Evolutionary conservation across 2,113 vertebrate genomes (phyloP), one percentile per base, ranked within the genome.

Genomic region (Anhinga anhinga): DNA sequence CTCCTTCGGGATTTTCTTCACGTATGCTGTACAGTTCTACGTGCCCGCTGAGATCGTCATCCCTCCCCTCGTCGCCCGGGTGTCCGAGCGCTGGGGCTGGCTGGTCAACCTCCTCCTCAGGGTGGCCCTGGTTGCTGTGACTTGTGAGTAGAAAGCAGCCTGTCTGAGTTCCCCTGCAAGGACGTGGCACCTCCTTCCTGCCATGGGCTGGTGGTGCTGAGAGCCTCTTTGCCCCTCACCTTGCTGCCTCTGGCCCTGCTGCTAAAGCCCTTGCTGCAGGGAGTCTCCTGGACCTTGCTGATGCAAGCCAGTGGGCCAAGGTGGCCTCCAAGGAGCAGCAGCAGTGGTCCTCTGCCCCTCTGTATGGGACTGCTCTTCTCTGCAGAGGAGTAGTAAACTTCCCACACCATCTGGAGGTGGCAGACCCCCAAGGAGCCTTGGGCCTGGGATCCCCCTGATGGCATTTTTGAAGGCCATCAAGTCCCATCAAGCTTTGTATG

Each of bases 21-120:
- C 99, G 1, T 99, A 99, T 0, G 99, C 99, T 0, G 98, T 99
- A 82, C 99, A 99, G 98, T 99, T 99, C 98, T 99, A 99, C 2
- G 99, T 99, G 27, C 98, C 99, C 0, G 99, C 99, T 0, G 99
- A 99, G 97, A 99, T 99, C 92, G 92, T 99, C 86, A 97, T 99
- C 53, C 99, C 99, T 0, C 92, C 96, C 5, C 97, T 98, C 0
- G 69, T 98, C 15, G 97, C 98, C 22, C 98, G 98, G 0, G 98
- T 98, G 38, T 86, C 98, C 0, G 98, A 98, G 78, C 97, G 96
- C 21, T 99, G 98, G 97, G 85, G 94, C 62, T 96, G 92, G 49
- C 8, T 97, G 4, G 97, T 99, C 32, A 98, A 99, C 97, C 97
- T 99, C 26, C 85, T 97, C 20, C 97, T 99, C 19, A 98, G 99